Percentiles rank a stretch among this genome's conserved stretches.
Evolutionary conservation across 2,888 invertebrate genomes (phyloP).

Genomic region (Ectropis crepuscularia): DNA sequence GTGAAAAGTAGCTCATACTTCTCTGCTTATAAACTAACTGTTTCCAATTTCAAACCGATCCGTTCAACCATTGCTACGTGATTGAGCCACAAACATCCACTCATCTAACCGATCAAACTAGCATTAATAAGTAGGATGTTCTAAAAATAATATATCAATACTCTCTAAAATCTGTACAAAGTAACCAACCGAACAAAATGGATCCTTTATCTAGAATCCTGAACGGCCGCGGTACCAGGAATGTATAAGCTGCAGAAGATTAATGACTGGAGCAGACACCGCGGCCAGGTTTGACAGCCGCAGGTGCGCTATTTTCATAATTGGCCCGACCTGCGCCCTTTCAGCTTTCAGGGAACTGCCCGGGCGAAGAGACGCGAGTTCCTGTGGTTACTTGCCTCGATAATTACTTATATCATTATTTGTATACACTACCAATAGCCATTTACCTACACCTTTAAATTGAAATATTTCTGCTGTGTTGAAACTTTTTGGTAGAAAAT

Average conservation of each 20-base stretch:
- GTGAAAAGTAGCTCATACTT: too few relatives aligned
- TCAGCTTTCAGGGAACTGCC: constrained; percentile 65
- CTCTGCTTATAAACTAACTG: too few relatives aligned
- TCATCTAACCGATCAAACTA: too few relatives aligned
- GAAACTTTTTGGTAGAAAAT: too few relatives aligned
- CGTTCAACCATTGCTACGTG: too few relatives aligned
- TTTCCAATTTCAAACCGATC: too few relatives aligned
- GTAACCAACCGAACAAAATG: constrained; percentile 24
- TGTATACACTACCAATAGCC: too few relatives aligned
- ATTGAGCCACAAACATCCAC: too few relatives aligned
- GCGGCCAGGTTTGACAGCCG: constrained; percentile 82
- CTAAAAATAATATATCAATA: too few relatives aligned
- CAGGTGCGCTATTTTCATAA: constrained; percentile 85
- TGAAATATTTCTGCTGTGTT: too few relatives aligned
- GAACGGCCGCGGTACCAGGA: constrained; percentile 68
- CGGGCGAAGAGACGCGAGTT: constrained; percentile 18
- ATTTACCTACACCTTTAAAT: too few relatives aligned
- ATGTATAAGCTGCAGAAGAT: constrained; percentile 76
- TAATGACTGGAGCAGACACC: constrained; percentile 79
- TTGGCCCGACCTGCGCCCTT: constrained; percentile 81
- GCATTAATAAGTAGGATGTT: too few relatives aligned
- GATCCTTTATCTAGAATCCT: constrained; percentile 50
- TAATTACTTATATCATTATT: not conserved
- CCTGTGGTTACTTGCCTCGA: not conserved
- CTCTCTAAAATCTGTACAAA: not conserved